phyloP scores from a whole-genome alignment of 2,797 vertebrate genomes.

The Otolemur crassicaudatus region DNA sequence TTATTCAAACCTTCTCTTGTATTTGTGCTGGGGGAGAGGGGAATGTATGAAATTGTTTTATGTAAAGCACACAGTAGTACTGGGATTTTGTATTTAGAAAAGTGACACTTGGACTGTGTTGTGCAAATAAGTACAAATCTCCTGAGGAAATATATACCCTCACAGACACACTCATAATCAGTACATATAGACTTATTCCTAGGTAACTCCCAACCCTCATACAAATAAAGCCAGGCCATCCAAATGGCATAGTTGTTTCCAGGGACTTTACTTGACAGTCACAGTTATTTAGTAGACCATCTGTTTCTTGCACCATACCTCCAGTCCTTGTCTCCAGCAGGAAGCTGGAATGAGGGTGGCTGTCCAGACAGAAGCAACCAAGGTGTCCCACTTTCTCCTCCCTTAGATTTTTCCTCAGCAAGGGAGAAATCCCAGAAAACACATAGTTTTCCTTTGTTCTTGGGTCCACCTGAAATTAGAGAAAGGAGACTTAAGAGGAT shows the following conservation, averaged over 20 bases:
- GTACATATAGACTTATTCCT: too few relatives aligned
- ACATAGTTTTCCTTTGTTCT: neutral
- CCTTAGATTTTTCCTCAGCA: neutral
- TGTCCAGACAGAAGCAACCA: neutral
- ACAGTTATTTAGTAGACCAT: neutral
- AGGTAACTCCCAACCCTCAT: neutral
- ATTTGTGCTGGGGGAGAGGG: neutral
- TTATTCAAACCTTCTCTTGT: neutral
- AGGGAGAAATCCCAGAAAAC: neutral
- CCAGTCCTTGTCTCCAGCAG: neutral
- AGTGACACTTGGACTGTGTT: neutral
- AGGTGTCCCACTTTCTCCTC: neutral
- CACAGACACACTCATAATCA: neutral
- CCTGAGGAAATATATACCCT: neutral
- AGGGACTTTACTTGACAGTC: too few relatives aligned
- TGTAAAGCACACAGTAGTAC: too few relatives aligned
- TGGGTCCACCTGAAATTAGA: neutral
- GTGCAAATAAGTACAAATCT: neutral
- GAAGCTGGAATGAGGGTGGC: neutral
- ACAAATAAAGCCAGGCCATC: neutral
- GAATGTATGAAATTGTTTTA: neutral
- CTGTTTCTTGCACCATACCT: accelerated
- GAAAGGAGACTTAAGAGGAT: neutral
- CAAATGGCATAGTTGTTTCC: neutral
- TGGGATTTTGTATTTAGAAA: neutral